Evolutionary conservation across 2,888 invertebrate species (phyloP), one percentile per base, ranked within the genome.

Genomic region (Blastobasis lacticolella): DNA sequence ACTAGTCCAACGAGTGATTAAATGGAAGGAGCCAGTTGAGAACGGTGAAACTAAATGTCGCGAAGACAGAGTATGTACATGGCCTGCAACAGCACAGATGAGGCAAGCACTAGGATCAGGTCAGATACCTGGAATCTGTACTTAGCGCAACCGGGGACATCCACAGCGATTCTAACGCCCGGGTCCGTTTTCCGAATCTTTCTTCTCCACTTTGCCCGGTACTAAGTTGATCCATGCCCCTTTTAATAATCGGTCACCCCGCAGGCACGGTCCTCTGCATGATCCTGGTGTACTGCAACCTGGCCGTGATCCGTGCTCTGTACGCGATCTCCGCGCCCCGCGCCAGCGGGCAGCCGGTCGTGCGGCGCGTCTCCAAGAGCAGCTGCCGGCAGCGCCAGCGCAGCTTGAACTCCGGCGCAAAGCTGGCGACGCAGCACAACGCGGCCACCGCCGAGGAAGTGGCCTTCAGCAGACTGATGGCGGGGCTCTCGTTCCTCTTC

Each of bases 401-500:
- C 56, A 65, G 71, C 54, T 54, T 61, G 46, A 62, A 58, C 52
- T 46, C 59, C 70, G 55, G 81, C 81, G 57, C 91, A 54, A 56
- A 61, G 51, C 60, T 58, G 5, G 62, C 59, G 37, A 56, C 56
- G 52, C 69, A 75, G 48, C 81, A 83, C 73, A 86, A 86, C 68
- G 81, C 90, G 36, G 90, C 92, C 59, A 94, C 95, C 0, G 91
- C 92, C 1, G 95, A 96, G 73, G 96, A 96, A 79, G 90, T 95
- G 49, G 94, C 95, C 56, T 96, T 96, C 78, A 95, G 95, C 61
- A 91, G 93, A 64, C 90, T 96, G 45, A 96, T 96, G 96, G 93
- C 94, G 1, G 91, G 93, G 49, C 90, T 96, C 45, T 95, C 95
- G 58, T 91, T 95, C 58, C 92, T 94, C 38, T 96, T 95, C 75